These are phyloP conservation scores for Phyllotreta cruciferae DNA, from an alignment of 2,888 invertebrate species.

Conservation along the genomic window DNA sequence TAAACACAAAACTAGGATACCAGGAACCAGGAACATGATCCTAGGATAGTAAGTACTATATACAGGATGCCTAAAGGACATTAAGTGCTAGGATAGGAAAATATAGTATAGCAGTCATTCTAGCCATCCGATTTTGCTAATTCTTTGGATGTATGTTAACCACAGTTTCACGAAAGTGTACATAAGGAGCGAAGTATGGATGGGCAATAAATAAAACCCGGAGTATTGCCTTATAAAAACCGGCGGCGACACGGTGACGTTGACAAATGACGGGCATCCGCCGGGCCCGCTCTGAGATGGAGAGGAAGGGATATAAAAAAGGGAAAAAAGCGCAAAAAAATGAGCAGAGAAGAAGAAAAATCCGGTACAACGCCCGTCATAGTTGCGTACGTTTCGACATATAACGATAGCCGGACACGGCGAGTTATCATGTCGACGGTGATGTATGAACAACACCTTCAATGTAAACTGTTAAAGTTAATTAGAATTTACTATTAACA, in stretches of 20 bases:
- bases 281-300: slow-evolving; percentile 10
- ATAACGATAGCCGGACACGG: slow-evolving; percentile 46
- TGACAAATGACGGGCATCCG: slow-evolving; percentile 39
- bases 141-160: no score
- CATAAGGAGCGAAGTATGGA: no score
- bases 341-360: slow-evolving; percentile 20
- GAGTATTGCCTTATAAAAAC: slow-evolving; percentile 37
- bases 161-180: no score
- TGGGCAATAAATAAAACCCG: slow-evolving; percentile 36
- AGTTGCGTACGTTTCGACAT: slow-evolving; percentile 37
- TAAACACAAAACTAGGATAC: no score
- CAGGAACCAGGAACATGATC: no score
- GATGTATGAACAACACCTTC: slow-evolving; percentile 57
- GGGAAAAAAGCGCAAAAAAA: no score
- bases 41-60: no score
- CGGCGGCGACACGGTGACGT: slow-evolving; percentile 36
- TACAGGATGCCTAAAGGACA: no score
- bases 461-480: slow-evolving; percentile 56
- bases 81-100: no score
- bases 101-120: no score
- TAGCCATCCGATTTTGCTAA: no score
- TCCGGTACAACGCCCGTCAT: slow-evolving; percentile 24
- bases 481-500: slow-evolving; percentile 59
- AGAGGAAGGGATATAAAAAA: no score
- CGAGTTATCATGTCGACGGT: slow-evolving; percentile 52